phyloP scores from a whole-genome alignment of 2,888 invertebrate genomes.

The Hypercompe scribonia region DNA sequence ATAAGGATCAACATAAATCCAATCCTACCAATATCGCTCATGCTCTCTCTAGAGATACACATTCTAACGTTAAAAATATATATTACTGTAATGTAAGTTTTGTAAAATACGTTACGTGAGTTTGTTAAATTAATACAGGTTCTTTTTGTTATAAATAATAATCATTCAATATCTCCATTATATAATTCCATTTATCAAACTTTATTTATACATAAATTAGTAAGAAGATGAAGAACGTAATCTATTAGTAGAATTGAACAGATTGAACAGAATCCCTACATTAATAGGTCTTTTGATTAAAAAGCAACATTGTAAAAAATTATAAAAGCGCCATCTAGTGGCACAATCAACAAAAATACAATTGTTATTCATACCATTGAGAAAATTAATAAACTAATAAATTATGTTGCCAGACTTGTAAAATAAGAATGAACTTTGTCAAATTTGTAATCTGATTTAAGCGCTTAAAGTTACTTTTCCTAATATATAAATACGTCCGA shows the following conservation, averaged over 20 bases:
- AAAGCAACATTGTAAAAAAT: background rate
- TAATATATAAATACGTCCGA: background rate
- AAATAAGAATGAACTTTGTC: background rate
- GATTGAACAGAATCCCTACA: background rate
- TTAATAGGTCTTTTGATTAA: background rate
- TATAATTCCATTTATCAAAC: background rate
- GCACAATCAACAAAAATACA: background rate
- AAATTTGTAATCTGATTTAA: background rate
- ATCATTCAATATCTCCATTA: background rate
- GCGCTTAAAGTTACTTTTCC: background rate
- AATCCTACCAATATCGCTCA: background rate
- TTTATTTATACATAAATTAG: background rate
- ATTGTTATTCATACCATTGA: background rate
- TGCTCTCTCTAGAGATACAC: background rate
- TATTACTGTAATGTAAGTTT: background rate
- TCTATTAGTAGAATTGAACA: background rate
- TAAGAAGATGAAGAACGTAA: background rate
- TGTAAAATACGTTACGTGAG: background rate
- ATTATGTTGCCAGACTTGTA: constrained; percentile 5
- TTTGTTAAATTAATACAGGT: background rate
- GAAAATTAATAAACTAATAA: background rate
- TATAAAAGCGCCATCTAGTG: constrained; percentile 2
- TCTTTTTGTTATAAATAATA: background rate
- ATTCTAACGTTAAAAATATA: background rate
- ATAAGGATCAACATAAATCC: no score